phyloP scores from a whole-genome alignment of 2,888 invertebrate species.

The Ditula angustiorana region DNA sequence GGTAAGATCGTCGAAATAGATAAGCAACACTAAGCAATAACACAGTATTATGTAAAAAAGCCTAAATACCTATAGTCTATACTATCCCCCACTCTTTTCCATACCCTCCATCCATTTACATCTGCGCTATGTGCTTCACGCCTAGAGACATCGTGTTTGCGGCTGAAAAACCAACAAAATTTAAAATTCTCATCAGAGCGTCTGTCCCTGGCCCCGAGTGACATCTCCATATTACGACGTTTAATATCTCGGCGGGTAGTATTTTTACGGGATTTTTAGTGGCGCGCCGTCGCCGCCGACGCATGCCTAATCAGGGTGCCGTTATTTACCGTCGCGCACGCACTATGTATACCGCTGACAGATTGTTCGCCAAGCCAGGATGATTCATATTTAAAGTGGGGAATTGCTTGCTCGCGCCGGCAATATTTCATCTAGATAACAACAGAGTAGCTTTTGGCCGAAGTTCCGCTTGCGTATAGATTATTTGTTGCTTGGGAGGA shows the following conservation, averaged over 20 bases:
- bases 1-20: too few species aligned
- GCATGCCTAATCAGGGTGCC: conserved; percentile 59
- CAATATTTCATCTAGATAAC: background rate
- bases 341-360: too few species aligned
- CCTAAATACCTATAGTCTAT: too few species aligned
- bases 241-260: conserved; percentile 60
- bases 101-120: background rate
- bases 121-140: background rate
- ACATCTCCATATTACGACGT: conserved; percentile 40
- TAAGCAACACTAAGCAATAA: too few species aligned
- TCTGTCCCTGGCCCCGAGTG: conserved; percentile 8
- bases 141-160: background rate
- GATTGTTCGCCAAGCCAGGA: background rate
- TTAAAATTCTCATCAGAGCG: conserved; percentile 38
- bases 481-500: too few species aligned
- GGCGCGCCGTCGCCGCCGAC: conserved; percentile 41
- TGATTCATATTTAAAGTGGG: conserved; percentile 29
- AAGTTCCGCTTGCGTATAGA: too few species aligned
- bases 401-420: conserved; percentile 15
- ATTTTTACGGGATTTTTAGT: conserved; percentile 69
- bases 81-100: too few species aligned
- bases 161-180: conserved; percentile 32
- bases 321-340: too few species aligned
- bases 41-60: too few species aligned
- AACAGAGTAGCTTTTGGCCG: background rate